Evolutionary conservation across 2,113 vertebrate species (phyloP).

Genomic region (Lamprotornis superbus): DNA sequence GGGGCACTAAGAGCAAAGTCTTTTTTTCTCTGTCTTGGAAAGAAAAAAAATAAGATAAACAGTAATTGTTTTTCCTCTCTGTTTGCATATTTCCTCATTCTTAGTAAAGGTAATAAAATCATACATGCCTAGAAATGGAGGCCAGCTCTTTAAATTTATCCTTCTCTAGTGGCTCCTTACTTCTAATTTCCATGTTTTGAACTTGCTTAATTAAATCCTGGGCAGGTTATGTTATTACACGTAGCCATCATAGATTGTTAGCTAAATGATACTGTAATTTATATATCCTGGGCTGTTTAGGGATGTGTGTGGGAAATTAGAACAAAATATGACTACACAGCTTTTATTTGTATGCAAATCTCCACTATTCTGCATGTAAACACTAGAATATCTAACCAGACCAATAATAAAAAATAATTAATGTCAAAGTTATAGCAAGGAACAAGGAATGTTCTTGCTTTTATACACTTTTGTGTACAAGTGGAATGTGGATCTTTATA

Average conservation of each 20-base stretch:
- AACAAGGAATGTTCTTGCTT: neutral
- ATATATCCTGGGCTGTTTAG: neutral
- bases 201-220: slow-evolving; percentile 49
- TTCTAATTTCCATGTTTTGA: slow-evolving; percentile 32
- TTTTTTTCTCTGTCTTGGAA: neutral
- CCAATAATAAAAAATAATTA: neutral
- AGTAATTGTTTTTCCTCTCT: neutral
- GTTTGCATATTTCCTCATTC: neutral
- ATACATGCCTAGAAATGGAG: slow-evolving; percentile 6
- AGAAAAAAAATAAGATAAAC: neutral
- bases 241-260: slow-evolving; percentile 1
- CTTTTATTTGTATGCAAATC: slow-evolving; percentile 29
- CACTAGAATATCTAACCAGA: neutral
- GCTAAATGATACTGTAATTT: slow-evolving; percentile 36
- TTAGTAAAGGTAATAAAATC: neutral
- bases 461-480: neutral
- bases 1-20: neutral
- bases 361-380: neutral
- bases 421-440: neutral
- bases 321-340: neutral
- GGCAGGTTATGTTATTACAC: neutral
- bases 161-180: slow-evolving; percentile 29
- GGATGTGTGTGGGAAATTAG: neutral
- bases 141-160: slow-evolving; percentile 39
- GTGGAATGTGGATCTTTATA: neutral